Evolutionary conservation across 2,797 vertebrate genomes (phyloP), one percentile per base, ranked within the genome.

Genomic region (Melanotaenia pygmaea): DNA sequence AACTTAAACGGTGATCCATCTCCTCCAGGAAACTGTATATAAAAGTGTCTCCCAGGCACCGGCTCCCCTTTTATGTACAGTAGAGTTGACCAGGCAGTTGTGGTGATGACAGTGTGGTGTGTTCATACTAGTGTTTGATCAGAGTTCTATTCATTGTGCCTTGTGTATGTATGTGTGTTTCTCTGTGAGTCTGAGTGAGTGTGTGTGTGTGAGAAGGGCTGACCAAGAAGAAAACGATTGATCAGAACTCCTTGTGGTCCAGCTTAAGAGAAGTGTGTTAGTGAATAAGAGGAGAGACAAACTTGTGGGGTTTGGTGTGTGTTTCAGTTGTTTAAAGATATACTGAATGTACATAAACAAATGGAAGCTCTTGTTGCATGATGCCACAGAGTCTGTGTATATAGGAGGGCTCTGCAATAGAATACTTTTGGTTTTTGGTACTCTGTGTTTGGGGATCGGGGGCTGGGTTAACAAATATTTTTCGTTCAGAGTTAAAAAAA

Each of bases 381-480:
- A 98, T 98, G 98, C 98, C 97, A 99, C 97, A 99, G 98, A 99
- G 98, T 99, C 98, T 97, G 95, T 98, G 96, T 98, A 97, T 95
- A 97, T 94, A 96, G 96, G 96, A 97, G 96, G 96, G 96, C 96
- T 99, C 96, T 97, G 96, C 96, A 96, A 96, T 96, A 96, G 88
- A 88, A 86, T 84, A 86, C 77, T 88, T 91, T 85, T 88, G 85
- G 89, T 90, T 93, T 94, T 94, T 91, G 93, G 93, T 95, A 95
- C 94, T 94, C 89, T 79, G 85, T 92, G 83, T 90, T 91, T 86
- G 83, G 89, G 88, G 86, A 58, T 3, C 61, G 78, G 80, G 32
- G 69, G 82, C 65, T 28, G 69, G 81, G 85, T 80, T 75, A 77
- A 89, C 80, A 83, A 84, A 94, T 96, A 95, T 96, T 96, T 91